Evolutionary conservation across 1,140 invertebrate species (phyloP), one percentile per base, ranked within the genome.

Genomic region (Pogonus chalceus): DNA sequence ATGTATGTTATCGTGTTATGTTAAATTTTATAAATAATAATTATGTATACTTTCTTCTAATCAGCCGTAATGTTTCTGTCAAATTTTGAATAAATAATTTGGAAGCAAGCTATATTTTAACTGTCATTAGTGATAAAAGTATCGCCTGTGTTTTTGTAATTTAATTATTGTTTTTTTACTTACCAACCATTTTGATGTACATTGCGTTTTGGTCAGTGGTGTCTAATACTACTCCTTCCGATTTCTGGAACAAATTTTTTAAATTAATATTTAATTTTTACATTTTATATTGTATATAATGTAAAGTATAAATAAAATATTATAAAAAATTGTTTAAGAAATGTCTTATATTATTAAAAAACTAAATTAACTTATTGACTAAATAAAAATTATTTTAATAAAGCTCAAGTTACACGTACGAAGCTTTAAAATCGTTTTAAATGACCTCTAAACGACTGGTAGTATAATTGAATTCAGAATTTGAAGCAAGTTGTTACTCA

Each of bases 191-290:
- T 48, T 61, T 63, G 58, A 69, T 66, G 54, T 66, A 69, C 9
- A 65, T 61, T 49, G 65, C 65, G 58, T 67, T 69, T 56, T 67
- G 60, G 49, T 61, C 63, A 48, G 50, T 60, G 47, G 65, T 61
- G 37, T 69, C 63, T 54, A 69, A 61, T 2, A 59, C 61, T 47
- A 69, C 60, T 47, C 60, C 62, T 46, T 66, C 63, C 47, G 57
- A 60, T 56, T 62, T 66, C 67, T 69, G 65, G 49, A 69, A 68
- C 53, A 60, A 61, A 58, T n/a, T n/a, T n/a, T n/a, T n/a, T n/a
- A n/a, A n/a, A n/a, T n/a, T n/a, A n/a, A n/a, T n/a, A n/a, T n/a
- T n/a, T n/a, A n/a, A n/a, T n/a, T n/a, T n/a, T n/a, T n/a, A n/a
- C n/a, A n/a, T n/a, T n/a, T n/a, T n/a, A n/a, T n/a, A n/a, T n/a